Evolutionary conservation across 2,113 vertebrate genomes (phyloP), one percentile per base, ranked within the genome.

Genomic region (Dicerorhinus sumatrensis): DNA sequence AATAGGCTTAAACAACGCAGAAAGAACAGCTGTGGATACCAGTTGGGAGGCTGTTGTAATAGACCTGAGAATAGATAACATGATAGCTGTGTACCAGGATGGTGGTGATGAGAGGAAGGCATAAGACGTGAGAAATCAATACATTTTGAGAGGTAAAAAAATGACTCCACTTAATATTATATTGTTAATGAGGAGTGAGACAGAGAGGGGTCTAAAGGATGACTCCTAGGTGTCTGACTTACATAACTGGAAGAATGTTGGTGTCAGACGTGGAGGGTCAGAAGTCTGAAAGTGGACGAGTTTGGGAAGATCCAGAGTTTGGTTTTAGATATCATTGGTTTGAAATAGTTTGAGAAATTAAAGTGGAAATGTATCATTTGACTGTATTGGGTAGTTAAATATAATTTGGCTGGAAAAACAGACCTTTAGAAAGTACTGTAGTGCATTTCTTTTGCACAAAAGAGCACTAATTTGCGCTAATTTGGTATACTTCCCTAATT

Each of bases 401-500:
- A 75, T 39, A 91, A 70, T 96, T 80, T 96, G n/a, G 1, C 88
- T 98, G 79, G 72, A 94, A 98, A 93, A 97, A 29, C 0, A 7
- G n/a, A 88, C 56, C 46, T 98, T 83, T 82, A 56, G 36, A 94
- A 97, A 96, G 88, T 85, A 42, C 0, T 93, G 65, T 84, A 89
- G 48, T 96, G 80, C 85, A 69, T 97, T 89, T 96, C 33, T 91
- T 94, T 95, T 96, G 63, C 63, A 79, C 31, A 95, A 80, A 79
- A 88, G 54, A 97, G 39, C 21, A 31, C 6, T 90, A 81, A 91
- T 77, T 89, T 31, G 39, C 21, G 31, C 6, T 90, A 81, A 91
- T 77, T 89, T 31, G 92, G 9, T 81, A 11, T 91, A 96, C 67
- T 98, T 95, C 33, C 4, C 48, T 97, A 96, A 97, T 73, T 97